Base-by-base conservation (phyloP, 2,113 vertebrate genomes). In the Tachysurus fulvidraco region DNA sequence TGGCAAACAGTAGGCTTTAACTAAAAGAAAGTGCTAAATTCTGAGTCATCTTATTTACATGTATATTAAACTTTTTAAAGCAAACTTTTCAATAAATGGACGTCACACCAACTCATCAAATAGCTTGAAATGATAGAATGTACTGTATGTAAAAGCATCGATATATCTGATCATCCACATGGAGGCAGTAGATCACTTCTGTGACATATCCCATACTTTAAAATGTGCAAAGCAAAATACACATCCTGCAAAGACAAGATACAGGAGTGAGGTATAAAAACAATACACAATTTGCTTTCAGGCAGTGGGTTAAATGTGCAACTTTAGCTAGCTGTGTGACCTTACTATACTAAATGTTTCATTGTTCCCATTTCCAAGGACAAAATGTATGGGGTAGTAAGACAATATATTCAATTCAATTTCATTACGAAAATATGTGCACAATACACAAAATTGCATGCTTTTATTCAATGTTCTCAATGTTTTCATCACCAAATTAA, bases 131-230 rank as follows among this genome's bases (percentile, higher is more conserved):
- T 36, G 19, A 60, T 25, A 23, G 19, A 59, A 52, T 54, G 50
- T 28, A 41, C 46, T 41, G 44, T 23, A 74, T 59, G 13, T 41
- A 82, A 65, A 28, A 52, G 46, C 44, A 23, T 17, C 46, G 28
- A 30, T 21, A 65, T 67, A n/a, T 54, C 28, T 69, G 54, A 74
- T 46, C 25, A 81, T 76, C 83, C 87, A 85, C 83, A 85, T 65
- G 87, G 78, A 67, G 87, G 83, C 83, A 88, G 87, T 88, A 88
- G 74, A 88, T 78, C n/a, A 44, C 44, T 71, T 77, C 30, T 67
- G 23, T 9, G 36, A 21, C 2, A 9, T 13, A 59, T 36, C 30
- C 5, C 21, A 55, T 77, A 41, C 4, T 50, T 50, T 50, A 14
- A 83, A 65, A 55, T 28, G 44, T 82, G 67, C 23, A 74, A 30